Percentiles rank a stretch among this genome's conserved stretches.
These are phyloP conservation scores for Nemotelus nigrinus DNA, from an alignment of 2,888 invertebrate genomes.

Conservation along the genomic window DNA sequence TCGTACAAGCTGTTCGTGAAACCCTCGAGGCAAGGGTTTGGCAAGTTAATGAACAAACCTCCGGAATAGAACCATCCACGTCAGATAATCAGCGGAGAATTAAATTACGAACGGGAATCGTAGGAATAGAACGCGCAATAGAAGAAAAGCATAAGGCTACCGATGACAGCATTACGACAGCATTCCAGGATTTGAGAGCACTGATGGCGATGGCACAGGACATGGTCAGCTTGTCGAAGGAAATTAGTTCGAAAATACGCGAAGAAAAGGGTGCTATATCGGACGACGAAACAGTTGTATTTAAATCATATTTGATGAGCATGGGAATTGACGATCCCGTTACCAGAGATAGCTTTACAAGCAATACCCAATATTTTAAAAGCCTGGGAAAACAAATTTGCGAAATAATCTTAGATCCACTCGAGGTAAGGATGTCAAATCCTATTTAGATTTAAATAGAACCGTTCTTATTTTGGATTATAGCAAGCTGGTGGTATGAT, in stretches of 20 bases:
- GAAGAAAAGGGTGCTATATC: conserved; percentile 95
- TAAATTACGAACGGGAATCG: conserved; percentile 87
- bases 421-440: conserved; percentile 70
- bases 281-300: conserved; percentile 95
- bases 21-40: conserved; percentile 73
- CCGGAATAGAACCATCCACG: background rate
- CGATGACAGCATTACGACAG: conserved; percentile 89
- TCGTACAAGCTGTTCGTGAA: conserved; percentile 72
- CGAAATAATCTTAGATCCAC: conserved; percentile 80
- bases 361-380: conserved; percentile 84
- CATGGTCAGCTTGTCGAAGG: conserved; percentile 93
- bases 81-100: conserved; percentile 64
- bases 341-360: conserved; percentile 88
- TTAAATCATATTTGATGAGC: conserved; percentile 95
- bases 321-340: conserved; percentile 98
- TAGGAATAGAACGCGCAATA: conserved; percentile 93
- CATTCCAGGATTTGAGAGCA: conserved; percentile 94
- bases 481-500: conserved; percentile 95
- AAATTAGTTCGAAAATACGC: conserved; percentile 90
- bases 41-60: conserved; percentile 66
- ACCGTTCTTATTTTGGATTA: conserved; percentile 44
- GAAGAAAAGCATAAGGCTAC: conserved; percentile 91
- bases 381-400: conserved; percentile 88
- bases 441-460: conserved; percentile 30
- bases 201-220: conserved; percentile 97